Evolutionary conservation across 2,888 invertebrate species (phyloP).

Genomic region (Axea sp.): DNA sequence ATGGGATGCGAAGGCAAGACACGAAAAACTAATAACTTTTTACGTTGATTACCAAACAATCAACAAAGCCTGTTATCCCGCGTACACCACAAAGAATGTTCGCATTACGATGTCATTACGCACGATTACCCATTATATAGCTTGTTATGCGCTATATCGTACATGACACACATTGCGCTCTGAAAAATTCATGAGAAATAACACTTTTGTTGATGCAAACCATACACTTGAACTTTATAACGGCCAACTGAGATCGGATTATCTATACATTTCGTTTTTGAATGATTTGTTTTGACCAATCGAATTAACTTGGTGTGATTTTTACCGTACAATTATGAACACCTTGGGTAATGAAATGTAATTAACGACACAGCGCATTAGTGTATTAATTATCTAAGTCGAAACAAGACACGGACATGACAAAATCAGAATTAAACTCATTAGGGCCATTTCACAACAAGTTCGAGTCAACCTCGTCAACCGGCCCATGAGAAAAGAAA

Average conservation of each 20-base stretch:
- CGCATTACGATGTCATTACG: constrained; percentile 72
- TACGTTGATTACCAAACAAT: constrained; percentile 54
- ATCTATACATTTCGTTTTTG: neutral
- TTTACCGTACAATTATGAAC: too few relatives aligned
- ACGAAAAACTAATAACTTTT: constrained; percentile 50
- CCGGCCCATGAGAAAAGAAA: too few relatives aligned
- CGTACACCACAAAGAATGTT: constrained; percentile 67
- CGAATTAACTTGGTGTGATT: neutral
- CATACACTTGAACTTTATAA: constrained; percentile 10
- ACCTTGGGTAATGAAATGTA: too few relatives aligned
- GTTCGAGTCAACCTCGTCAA: too few relatives aligned
- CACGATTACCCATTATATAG: constrained; percentile 72
- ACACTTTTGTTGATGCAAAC: constrained; percentile 37
- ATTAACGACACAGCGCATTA: too few relatives aligned
- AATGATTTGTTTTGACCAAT: neutral
- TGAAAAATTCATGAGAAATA: constrained; percentile 48
- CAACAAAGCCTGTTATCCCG: constrained; percentile 66
- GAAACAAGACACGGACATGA: too few relatives aligned
- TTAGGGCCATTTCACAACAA: too few relatives aligned
- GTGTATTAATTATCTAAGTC: too few relatives aligned
- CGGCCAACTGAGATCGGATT: neutral
- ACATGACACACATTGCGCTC: constrained; percentile 67
- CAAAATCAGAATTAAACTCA: too few relatives aligned
- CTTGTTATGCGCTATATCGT: constrained; percentile 71
- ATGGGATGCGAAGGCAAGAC: constrained; percentile 17